phyloP scores from a whole-genome alignment of 2,888 invertebrate species.

The Ametastegia equiseti region DNA sequence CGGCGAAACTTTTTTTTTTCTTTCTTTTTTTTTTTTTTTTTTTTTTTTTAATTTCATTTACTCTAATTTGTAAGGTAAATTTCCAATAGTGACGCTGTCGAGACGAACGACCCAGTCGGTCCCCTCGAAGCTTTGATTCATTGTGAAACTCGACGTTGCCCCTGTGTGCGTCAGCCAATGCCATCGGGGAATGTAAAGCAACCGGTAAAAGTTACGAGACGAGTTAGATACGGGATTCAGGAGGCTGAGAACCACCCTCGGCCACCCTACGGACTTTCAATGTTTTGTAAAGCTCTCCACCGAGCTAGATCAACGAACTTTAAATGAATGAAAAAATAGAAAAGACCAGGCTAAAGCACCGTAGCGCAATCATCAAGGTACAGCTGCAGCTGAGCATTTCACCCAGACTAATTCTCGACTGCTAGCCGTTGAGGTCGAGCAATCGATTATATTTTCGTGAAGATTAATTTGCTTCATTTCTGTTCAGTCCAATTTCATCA shows the following conservation, averaged over 20 bases:
- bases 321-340: background rate
- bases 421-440: no score
- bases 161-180: conserved; percentile 40
- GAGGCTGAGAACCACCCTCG: background rate
- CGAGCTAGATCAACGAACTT: conserved; percentile 25
- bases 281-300: conserved; percentile 7
- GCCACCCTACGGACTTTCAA: conserved; percentile 27
- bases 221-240: conserved; percentile 40
- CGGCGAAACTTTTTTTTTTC: conserved; percentile 69
- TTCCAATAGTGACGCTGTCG: conserved; percentile 69
- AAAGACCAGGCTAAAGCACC: background rate
- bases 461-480: no score
- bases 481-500: no score
- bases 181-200: conserved; percentile 50
- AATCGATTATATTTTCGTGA: no score
- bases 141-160: conserved; percentile 61
- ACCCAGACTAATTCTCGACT: no score
- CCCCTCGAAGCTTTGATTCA: conserved; percentile 63
- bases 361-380: background rate
- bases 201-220: conserved; percentile 50
- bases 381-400: no score
- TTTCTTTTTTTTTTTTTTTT: no score
- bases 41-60: conserved; percentile 73
- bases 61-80: conserved; percentile 74
- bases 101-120: conserved; percentile 51